Base-by-base conservation (phyloP, 23 tunicate species). In the Oikopleura vanhoeffeni region DNA sequence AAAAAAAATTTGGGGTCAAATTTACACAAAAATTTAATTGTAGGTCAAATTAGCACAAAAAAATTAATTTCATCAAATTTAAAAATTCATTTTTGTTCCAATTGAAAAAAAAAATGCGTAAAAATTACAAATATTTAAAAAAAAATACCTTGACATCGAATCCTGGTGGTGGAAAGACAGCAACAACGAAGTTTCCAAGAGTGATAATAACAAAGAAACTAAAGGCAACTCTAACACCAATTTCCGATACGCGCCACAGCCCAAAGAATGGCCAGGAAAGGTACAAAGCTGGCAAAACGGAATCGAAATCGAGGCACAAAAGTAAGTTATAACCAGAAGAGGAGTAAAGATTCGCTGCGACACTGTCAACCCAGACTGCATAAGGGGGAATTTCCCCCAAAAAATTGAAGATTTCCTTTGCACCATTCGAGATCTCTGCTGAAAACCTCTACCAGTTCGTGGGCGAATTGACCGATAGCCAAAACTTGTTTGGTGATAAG, bases 251-350 rank as follows among this genome's bases (percentile, higher is more conserved):
- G 57, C 94, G 97, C 97, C 97, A 92, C 83, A 92, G 85, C 84
- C 97, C 97, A 58, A 92, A n/a, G n/a, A n/a, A n/a, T n/a, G n/a
- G n/a, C n/a, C n/a, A n/a, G n/a, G n/a, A n/a, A n/a, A n/a, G n/a
- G n/a, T n/a, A n/a, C n/a, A n/a, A n/a, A 92, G 97, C 87, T 92
- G 97, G 85, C 87, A 92, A 76, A 92, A 90, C 30, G 97, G 97
- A 84, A 90, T 92, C 1, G 97, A 90, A 41, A 92, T 86, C 0
- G 97, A 87, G 57, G 94, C 97, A 64, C 89, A 87, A 83, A 92
- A 92, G 49, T 92, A 92, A 85, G 89, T 92, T 24, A 83, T 87
- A 90, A 18, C 97, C 97, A 67, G 94, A 90, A 0, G 94, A 92
- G 71, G 91, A 87, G 91, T 92, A 92, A 85, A 92, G 75, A 92